A percentile compares a stretch with the other conserved stretches of the same genome.
phyloP scores from a whole-genome alignment of 1,140 invertebrate species.

The Ceratina australensis region DNA sequence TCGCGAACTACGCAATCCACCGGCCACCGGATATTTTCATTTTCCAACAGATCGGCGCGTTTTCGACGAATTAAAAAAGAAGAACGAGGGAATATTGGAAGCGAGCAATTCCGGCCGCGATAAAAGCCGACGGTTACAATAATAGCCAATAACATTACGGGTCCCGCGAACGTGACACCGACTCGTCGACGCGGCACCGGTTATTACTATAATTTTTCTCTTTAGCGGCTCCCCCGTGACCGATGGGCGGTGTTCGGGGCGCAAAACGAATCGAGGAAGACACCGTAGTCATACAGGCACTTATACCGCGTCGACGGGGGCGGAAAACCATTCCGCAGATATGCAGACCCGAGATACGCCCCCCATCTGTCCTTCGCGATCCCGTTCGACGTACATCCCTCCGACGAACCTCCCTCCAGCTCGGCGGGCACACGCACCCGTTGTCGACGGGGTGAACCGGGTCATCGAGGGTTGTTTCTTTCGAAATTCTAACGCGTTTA shows the following conservation, averaged over 20 bases:
- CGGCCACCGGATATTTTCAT: background rate
- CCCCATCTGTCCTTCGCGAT: slow-evolving; percentile 67
- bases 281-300: slow-evolving; percentile 55
- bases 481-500: slow-evolving; percentile 65
- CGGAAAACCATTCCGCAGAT: slow-evolving; percentile 36
- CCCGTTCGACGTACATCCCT: slow-evolving; percentile 27
- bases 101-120: background rate
- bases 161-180: slow-evolving; percentile 33
- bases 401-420: slow-evolving; percentile 7
- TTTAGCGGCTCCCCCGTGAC: slow-evolving; percentile 31
- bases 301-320: slow-evolving; percentile 49
- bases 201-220: slow-evolving; percentile 60
- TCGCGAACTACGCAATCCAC: background rate
- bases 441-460: slow-evolving; percentile 41
- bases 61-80: background rate
- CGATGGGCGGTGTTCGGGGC: slow-evolving; percentile 33
- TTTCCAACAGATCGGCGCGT: background rate
- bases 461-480: slow-evolving; percentile 39
- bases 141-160: slow-evolving; percentile 45
- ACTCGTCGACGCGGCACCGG: slow-evolving; percentile 45
- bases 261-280: slow-evolving; percentile 60
- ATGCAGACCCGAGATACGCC: slow-evolving; percentile 60
- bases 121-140: slow-evolving; percentile 36
- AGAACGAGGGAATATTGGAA: no score
- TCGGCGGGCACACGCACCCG: slow-evolving; percentile 37